Percentiles rank a stretch among this genome's conserved stretches.
Conservation (phyloP, 2,888 invertebrate genomes). For the Metalampra italica region DNA sequence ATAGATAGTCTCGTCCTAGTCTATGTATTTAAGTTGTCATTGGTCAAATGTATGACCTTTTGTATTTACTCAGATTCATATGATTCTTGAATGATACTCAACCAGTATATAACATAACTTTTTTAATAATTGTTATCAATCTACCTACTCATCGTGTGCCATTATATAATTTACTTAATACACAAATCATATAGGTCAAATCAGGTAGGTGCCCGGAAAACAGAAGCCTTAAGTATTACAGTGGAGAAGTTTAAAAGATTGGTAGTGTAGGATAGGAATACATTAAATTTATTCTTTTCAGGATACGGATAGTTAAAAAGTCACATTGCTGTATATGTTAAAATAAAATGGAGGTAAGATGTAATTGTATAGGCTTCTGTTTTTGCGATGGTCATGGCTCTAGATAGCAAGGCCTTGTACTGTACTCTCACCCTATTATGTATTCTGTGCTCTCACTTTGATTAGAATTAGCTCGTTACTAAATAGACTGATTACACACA, state of each 20-base stretch:
- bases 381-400: conserved; percentile 23
- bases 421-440: too few species aligned
- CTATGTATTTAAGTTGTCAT: background rate
- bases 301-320: conserved; percentile 66
- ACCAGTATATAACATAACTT: too few species aligned
- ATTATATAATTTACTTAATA: too few species aligned
- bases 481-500: too few species aligned
- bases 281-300: conserved; percentile 48
- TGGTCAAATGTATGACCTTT: too few species aligned
- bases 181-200: too few species aligned
- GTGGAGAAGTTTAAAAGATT: background rate
- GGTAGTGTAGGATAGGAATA: conserved; percentile 16
- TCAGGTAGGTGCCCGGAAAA: conserved; percentile 25
- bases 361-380: conserved; percentile 51
- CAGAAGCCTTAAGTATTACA: conserved; percentile 37
- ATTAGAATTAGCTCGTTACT: too few species aligned
- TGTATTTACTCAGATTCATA: too few species aligned
- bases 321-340: conserved; percentile 68
- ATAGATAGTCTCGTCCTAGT: background rate
- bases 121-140: too few species aligned
- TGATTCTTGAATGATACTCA: too few species aligned
- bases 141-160: too few species aligned
- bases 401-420: background rate
- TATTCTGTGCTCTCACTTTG: background rate
- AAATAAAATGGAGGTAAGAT: conserved; percentile 44